Evolutionary conservation across 1,140 invertebrate species (phyloP), one percentile per base, ranked within the genome.

Genomic region (Meloidogyne chitwoodi): DNA sequence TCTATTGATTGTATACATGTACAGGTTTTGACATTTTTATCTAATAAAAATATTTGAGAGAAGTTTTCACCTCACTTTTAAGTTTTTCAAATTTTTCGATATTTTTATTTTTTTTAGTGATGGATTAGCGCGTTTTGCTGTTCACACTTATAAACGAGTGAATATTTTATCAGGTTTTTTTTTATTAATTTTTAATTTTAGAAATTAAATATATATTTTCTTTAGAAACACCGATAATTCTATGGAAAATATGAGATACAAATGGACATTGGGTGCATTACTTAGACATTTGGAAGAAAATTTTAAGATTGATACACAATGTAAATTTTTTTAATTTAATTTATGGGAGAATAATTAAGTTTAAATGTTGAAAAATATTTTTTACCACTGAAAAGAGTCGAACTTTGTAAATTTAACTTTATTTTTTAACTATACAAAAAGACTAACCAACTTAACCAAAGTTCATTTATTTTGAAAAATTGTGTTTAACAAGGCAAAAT

Each of bases 41-140:
- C n/a, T n/a, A n/a, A n/a, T n/a, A n/a, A n/a, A n/a, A n/a, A n/a
- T n/a, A n/a, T n/a, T n/a, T n/a, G n/a, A n/a, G n/a, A n/a, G n/a
- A n/a, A n/a, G n/a, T n/a, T n/a, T n/a, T n/a, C n/a, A n/a, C n/a
- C n/a, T n/a, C n/a, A n/a, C n/a, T n/a, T n/a, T n/a, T n/a, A n/a
- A n/a, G n/a, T n/a, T n/a, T n/a, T n/a, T n/a, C n/a, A n/a, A n/a
- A n/a, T n/a, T n/a, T n/a, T n/a, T n/a, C n/a, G n/a, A n/a, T n/a
- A n/a, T n/a, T n/a, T n/a, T n/a, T n/a, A n/a, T n/a, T n/a, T 2
- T 94, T 63, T 63, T 56, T 24, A 73, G 94, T 71, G 94, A 98
- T 86, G 96, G 96, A 0, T 88, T 98, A 22, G 94, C 95, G 0
- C 90, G 94, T 76, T 96, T 95, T 88, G 93, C 93, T 26, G 93